Evolutionary conservation across 2,113 vertebrate species (phyloP).

Genomic region (Caranx melampygus): DNA sequence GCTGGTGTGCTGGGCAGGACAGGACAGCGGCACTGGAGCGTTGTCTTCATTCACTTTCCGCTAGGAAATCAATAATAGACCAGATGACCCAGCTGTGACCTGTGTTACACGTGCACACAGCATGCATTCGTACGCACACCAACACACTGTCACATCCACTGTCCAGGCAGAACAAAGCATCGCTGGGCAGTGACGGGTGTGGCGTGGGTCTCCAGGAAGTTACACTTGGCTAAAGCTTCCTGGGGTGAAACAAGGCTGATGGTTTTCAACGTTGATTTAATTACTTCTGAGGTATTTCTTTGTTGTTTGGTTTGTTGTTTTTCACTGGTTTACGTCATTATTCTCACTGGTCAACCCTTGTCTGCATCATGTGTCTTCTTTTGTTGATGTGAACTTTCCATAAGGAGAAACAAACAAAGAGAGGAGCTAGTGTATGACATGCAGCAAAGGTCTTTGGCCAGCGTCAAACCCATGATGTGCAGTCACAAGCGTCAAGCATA

Average conservation of each 20-base stretch:
- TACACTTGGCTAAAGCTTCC: conserved; percentile 70
- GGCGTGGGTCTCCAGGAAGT: conserved; percentile 71
- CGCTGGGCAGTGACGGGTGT: conserved; percentile 53
- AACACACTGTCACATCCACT: conserved; percentile 52
- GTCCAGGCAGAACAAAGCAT: conserved; percentile 70
- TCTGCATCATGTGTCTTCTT: too few relatives aligned
- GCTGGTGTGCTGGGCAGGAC: background rate
- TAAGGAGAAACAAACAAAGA: background rate
- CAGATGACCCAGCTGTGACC: conserved; percentile 65
- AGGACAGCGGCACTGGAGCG: background rate
- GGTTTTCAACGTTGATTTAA: conserved; percentile 8
- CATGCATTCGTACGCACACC: conserved; percentile 32
- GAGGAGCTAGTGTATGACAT: background rate
- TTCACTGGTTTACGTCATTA: background rate
- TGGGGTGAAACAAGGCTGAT: conserved; percentile 50
- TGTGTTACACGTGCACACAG: conserved; percentile 31
- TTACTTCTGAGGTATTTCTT: conserved; percentile 27
- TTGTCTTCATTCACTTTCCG: conserved; percentile 37
- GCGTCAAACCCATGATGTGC: background rate
- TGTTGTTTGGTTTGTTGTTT: accelerated
- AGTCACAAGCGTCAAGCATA: background rate
- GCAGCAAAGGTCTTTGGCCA: background rate
- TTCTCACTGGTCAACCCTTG: background rate
- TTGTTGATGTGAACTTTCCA: too few relatives aligned
- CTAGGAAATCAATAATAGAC: conserved; percentile 71